phyloP scores from a whole-genome alignment of 2,888 invertebrate species.

The Dasypogon diadema region DNA sequence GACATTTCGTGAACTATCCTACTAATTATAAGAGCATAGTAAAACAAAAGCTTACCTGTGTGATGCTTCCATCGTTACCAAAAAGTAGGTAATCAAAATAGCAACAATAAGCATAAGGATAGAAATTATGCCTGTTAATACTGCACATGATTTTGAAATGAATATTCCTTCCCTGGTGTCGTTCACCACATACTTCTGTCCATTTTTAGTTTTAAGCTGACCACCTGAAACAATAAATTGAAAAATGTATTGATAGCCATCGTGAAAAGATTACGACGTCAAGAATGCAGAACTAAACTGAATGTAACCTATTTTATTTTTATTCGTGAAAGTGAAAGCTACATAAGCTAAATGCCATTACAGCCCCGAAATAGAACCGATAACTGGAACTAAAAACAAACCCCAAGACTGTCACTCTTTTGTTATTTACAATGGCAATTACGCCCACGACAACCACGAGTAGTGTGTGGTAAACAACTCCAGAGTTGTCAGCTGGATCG shows the following conservation, averaged over 20 bases:
- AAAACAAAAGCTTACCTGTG: constrained; percentile 61
- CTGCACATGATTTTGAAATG: constrained; percentile 64
- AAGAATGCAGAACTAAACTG: neutral
- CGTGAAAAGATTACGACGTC: neutral
- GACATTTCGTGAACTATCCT: neutral
- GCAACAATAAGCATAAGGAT: constrained; percentile 64
- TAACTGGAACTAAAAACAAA: neutral
- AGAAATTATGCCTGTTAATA: constrained; percentile 62
- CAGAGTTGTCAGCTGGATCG: neutral
- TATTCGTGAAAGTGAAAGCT: neutral
- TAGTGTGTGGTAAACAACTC: neutral
- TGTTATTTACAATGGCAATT: constrained; percentile 9
- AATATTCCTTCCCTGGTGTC: constrained; percentile 66
- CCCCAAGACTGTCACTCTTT: neutral
- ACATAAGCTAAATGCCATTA: neutral
- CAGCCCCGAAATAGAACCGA: neutral
- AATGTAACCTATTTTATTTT: neutral
- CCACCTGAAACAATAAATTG: constrained; percentile 63
- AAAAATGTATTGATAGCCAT: neutral
- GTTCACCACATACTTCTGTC: constrained; percentile 69
- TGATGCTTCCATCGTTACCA: constrained; percentile 60
- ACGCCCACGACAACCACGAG: constrained; percentile 6
- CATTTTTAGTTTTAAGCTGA: constrained; percentile 69
- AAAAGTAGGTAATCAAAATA: constrained; percentile 65
- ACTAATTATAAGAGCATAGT: neutral